Evolutionary conservation across 2,113 vertebrate genomes (phyloP).

Genomic region (Petromus typicus): DNA sequence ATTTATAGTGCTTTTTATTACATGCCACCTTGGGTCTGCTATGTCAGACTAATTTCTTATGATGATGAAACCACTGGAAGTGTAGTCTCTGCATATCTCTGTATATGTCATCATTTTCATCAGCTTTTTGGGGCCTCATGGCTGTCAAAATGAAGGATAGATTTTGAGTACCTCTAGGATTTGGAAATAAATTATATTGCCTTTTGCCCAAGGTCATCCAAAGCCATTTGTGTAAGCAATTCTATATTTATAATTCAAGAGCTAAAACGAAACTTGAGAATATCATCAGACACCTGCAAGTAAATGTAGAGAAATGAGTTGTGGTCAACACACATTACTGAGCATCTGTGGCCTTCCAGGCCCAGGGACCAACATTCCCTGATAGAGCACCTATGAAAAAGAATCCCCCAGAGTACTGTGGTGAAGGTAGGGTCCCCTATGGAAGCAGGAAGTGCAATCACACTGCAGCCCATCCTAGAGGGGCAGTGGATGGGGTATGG

Average conservation of each 20-base stretch:
- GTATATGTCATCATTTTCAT: neutral
- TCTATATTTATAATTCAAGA: neutral
- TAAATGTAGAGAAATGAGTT: neutral
- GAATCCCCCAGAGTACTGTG: neutral
- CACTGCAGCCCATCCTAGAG: neutral
- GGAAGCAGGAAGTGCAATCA: rapidly evolving
- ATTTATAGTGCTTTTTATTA: slow-evolving; percentile 28
- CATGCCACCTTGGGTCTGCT: neutral
- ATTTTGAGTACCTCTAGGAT: slow-evolving; percentile 46
- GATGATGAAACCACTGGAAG: neutral
- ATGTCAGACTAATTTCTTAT: neutral
- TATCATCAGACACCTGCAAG: neutral
- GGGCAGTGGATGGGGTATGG: rapidly evolving
- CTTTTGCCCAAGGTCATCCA: slow-evolving; percentile 47
- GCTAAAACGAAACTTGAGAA: neutral
- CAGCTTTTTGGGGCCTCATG: neutral
- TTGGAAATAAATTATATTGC: neutral
- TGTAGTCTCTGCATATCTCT: neutral
- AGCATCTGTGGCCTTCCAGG: neutral
- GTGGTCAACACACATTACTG: neutral
- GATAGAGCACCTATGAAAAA: neutral
- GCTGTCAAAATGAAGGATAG: slow-evolving; percentile 11
- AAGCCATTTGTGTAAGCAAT: neutral
- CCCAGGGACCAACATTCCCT: rapidly evolving
- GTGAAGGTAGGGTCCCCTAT: neutral